These are phyloP conservation scores for Lasioglossum calceatum DNA, from an alignment of 2,888 invertebrate genomes.

Conservation along the genomic window DNA sequence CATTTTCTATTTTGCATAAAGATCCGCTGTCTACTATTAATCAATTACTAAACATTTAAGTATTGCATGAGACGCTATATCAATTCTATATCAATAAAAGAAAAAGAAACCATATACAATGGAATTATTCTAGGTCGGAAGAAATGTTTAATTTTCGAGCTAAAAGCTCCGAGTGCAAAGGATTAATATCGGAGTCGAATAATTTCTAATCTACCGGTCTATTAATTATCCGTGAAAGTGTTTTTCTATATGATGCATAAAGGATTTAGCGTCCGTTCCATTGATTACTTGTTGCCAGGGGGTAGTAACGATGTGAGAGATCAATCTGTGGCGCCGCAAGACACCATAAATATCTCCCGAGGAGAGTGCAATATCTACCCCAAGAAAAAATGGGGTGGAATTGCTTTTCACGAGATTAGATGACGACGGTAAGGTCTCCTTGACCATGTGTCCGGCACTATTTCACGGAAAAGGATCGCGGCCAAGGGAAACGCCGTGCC, in stretches of 20 bases:
- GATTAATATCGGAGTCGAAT: background rate
- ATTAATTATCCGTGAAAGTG: background rate
- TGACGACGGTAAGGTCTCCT: background rate
- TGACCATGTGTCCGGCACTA: background rate
- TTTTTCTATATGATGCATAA: background rate
- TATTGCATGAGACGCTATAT: too few relatives aligned
- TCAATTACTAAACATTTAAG: too few relatives aligned
- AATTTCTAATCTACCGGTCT: background rate
- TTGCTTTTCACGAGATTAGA: constrained; percentile 5
- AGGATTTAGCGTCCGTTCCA: background rate
- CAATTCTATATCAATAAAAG: too few relatives aligned
- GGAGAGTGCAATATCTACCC: background rate
- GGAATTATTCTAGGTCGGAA: too few relatives aligned
- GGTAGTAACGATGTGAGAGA: constrained; percentile 4
- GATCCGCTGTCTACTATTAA: too few relatives aligned
- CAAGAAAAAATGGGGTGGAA: background rate
- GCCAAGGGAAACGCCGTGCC: background rate
- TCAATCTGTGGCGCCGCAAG: constrained; percentile 12
- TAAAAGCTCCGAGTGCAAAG: too few relatives aligned
- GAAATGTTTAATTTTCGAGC: too few relatives aligned
- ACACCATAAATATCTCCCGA: constrained; percentile 29
- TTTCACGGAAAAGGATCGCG: background rate
- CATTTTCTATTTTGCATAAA: too few relatives aligned
- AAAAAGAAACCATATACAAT: too few relatives aligned
- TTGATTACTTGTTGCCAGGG: background rate